Conservation (phyloP, 1,140 invertebrate species). For the Coboldia fuscipes region DNA sequence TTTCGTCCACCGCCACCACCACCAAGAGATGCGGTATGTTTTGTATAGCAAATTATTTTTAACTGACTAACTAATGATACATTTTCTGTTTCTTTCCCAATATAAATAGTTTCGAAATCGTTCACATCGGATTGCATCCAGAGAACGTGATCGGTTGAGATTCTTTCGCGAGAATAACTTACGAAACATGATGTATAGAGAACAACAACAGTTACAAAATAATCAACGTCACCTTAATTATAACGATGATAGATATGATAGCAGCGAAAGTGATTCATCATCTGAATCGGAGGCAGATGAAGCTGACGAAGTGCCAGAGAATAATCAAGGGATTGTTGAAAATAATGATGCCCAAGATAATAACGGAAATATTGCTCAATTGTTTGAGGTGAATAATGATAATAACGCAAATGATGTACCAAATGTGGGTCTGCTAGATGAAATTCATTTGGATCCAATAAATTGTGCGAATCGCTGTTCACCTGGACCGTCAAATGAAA, state of each 20-base stretch:
- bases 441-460: too few species aligned
- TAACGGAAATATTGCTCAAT: neutral
- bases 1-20: slow-evolving; percentile 26
- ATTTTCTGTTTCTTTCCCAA: slow-evolving; percentile 8
- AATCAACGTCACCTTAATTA: slow-evolving; percentile 1
- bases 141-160: slow-evolving; percentile 5
- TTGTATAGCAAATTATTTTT: neutral
- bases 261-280: slow-evolving; percentile 3
- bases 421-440: too few species aligned
- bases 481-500: too few species aligned
- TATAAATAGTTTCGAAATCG: slow-evolving; percentile 23
- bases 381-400: too few species aligned
- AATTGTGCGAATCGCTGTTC: too few species aligned
- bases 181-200: slow-evolving; percentile 3
- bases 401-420: too few species aligned
- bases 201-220: slow-evolving; percentile 3
- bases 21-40: slow-evolving; percentile 19
- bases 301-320: slow-evolving; percentile 1
- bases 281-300: slow-evolving; percentile 3
- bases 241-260: slow-evolving; percentile 3
- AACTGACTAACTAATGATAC: slow-evolving; percentile 1
- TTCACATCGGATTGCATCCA: slow-evolving; percentile 7
- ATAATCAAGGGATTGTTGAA: slow-evolving; percentile 3
- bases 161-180: slow-evolving; percentile 4
- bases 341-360: neutral